Evolutionary conservation across 23 tunicate genomes (phyloP).

Genomic region (Trididemnum miniatum): DNA sequence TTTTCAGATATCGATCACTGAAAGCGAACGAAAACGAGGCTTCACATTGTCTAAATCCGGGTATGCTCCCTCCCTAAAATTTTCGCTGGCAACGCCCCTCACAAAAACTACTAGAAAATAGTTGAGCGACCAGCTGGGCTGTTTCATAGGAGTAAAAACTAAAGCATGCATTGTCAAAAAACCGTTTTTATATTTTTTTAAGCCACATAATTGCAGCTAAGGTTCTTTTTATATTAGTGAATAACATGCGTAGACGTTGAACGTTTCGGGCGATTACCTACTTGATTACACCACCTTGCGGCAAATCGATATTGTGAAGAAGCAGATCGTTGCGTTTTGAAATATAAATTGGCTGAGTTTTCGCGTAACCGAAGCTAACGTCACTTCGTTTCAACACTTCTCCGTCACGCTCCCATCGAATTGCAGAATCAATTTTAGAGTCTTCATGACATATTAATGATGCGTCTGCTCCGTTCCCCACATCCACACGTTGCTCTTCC

Average conservation of each 20-base stretch:
- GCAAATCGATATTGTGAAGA: slow-evolving; percentile 25
- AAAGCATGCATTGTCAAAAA: slow-evolving; percentile 3
- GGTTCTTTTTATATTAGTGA: too few relatives aligned
- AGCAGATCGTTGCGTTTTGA: slow-evolving; percentile 25
- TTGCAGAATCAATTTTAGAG: not conserved
- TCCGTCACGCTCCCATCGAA: slow-evolving; percentile 43
- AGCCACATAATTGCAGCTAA: too few relatives aligned
- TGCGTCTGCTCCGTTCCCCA: slow-evolving; percentile 47
- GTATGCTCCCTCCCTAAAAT: too few relatives aligned
- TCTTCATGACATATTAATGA: slow-evolving; percentile 22
- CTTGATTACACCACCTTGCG: slow-evolving; percentile 58
- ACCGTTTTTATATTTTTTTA: not conserved
- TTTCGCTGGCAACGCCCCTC: too few relatives aligned
- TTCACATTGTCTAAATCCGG: too few relatives aligned
- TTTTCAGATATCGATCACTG: too few relatives aligned
- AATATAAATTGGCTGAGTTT: slow-evolving; percentile 30
- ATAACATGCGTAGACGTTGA: not conserved
- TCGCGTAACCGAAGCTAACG: slow-evolving; percentile 40
- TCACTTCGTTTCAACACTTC: slow-evolving; percentile 42
- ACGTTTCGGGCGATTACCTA: not conserved
- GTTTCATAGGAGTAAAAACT: too few relatives aligned
- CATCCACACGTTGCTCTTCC: slow-evolving; percentile 31
- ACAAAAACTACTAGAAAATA: too few relatives aligned
- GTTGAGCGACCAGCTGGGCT: too few relatives aligned
- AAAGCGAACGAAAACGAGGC: too few relatives aligned